phyloP scores from a whole-genome alignment of 1,140 invertebrate genomes.

The Globodera rostochiensis region DNA sequence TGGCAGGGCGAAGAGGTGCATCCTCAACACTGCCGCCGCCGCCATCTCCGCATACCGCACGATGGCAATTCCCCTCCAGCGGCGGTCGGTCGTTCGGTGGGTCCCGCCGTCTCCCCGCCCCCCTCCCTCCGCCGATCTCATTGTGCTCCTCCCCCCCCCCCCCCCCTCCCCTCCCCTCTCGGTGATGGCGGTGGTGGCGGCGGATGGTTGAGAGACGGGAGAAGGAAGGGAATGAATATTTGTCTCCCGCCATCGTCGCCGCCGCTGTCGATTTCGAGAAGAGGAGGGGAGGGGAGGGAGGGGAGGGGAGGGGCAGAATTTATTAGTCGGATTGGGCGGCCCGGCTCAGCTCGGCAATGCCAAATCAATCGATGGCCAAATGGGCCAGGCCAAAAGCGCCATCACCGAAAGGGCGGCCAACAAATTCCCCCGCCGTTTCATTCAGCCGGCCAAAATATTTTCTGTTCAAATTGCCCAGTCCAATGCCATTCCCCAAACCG shows the following conservation, averaged over 20 bases:
- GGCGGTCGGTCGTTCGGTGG: no score
- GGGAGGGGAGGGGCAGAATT: not conserved
- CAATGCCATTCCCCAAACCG: not conserved
- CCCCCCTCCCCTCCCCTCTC: not conserved
- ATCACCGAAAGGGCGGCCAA: not conserved
- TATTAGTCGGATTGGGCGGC: slow-evolving; percentile 12
- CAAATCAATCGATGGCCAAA: slow-evolving; percentile 15
- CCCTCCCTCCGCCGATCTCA: not conserved
- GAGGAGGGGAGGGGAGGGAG: not conserved
- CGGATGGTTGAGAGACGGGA: slow-evolving; percentile 8
- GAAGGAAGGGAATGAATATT: slow-evolving; percentile 13
- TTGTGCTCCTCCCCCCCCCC: not conserved
- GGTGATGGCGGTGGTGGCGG: not conserved
- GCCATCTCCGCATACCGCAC: no score
- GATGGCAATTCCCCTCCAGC: not conserved
- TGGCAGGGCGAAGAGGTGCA: not conserved
- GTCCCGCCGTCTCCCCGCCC: not conserved
- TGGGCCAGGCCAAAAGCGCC: not conserved
- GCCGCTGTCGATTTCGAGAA: slow-evolving; percentile 6
- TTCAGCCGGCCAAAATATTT: not conserved
- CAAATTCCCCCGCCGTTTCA: not conserved
- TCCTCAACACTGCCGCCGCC: not conserved
- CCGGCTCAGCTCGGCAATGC: slow-evolving; percentile 1
- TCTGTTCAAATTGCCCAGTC: not conserved
- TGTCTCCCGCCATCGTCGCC: not conserved